Conservation (phyloP, 2,113 vertebrate species). For the Odobenus rosmarus region DNA sequence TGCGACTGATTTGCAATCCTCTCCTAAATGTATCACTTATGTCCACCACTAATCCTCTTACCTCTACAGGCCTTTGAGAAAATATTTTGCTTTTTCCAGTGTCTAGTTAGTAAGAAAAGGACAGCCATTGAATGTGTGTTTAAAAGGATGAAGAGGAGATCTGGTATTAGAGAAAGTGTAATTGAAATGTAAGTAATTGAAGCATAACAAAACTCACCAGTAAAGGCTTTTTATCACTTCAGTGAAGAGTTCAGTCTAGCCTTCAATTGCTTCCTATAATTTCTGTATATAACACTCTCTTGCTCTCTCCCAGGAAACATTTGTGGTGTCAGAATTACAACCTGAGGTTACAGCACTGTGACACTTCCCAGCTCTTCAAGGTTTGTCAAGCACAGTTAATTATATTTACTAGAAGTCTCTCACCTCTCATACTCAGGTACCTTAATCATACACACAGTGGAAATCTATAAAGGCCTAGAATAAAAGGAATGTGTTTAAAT, state of each 20-base stretch:
- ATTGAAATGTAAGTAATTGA: constrained; percentile 60
- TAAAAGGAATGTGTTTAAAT: neutral
- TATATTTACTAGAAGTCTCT: constrained; percentile 55
- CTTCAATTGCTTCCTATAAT: constrained; percentile 31
- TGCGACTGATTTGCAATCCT: neutral
- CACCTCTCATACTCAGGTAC: neutral
- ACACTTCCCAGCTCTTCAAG: constrained; percentile 51
- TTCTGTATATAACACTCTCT: constrained; percentile 10
- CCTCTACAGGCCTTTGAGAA: neutral
- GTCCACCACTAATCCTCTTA: constrained; percentile 32
- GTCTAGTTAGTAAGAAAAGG: constrained; percentile 41
- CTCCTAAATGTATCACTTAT: neutral
- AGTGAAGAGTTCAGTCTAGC: constrained; percentile 25
- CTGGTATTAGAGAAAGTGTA: constrained; percentile 6
- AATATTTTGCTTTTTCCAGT: constrained; percentile 38
- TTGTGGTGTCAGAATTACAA: constrained; percentile 62
- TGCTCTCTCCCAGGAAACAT: constrained; percentile 15
- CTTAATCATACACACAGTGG: constrained; percentile 18
- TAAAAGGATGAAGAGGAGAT: constrained; percentile 6
- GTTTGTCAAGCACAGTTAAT: constrained; percentile 67
- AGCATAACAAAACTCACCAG: constrained; percentile 53
- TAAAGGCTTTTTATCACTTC: constrained; percentile 55
- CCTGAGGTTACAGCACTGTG: neutral
- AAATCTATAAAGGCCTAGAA: constrained; percentile 8
- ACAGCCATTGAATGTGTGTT: constrained; percentile 39